These are phyloP conservation scores for Tenrec ecaudatus DNA, from an alignment of 2,113 vertebrate genomes.

Conservation along the genomic window DNA sequence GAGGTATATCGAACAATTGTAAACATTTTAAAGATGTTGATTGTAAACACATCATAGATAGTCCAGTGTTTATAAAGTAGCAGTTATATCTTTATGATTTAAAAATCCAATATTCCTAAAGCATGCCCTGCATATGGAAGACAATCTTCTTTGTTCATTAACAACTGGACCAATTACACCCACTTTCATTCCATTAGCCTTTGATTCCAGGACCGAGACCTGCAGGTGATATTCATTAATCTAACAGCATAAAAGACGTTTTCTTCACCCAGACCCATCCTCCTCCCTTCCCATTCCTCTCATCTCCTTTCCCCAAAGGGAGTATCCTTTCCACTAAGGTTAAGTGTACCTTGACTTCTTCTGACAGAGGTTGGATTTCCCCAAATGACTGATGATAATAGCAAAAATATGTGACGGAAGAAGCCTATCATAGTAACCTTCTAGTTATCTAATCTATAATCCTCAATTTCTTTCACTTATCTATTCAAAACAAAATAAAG, in stretches of 20 bases:
- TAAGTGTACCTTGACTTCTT: slow-evolving; percentile 70
- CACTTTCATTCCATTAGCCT: slow-evolving; percentile 76
- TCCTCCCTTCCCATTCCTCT: slow-evolving; percentile 17
- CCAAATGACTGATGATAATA: slow-evolving; percentile 53
- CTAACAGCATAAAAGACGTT: slow-evolving; percentile 45
- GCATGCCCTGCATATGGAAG: background rate
- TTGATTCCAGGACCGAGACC: slow-evolving; percentile 46
- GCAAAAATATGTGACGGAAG: slow-evolving; percentile 21
- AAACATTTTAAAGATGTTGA: slow-evolving; percentile 65
- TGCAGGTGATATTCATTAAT: slow-evolving; percentile 74
- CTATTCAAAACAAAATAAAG: background rate
- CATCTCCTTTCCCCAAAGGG: slow-evolving; percentile 55
- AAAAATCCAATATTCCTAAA: slow-evolving; percentile 5
- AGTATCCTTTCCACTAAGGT: slow-evolving; percentile 72
- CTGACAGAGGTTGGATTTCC: slow-evolving; percentile 62
- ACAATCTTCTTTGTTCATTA: slow-evolving; percentile 74
- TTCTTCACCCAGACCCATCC: background rate
- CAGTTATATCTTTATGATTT: slow-evolving; percentile 58
- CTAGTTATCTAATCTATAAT: background rate
- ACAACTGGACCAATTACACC: slow-evolving; percentile 70
- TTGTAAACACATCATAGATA: slow-evolving; percentile 66
- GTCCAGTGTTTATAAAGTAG: slow-evolving; percentile 61
- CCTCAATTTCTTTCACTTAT: slow-evolving; percentile 2
- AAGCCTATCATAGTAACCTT: background rate
- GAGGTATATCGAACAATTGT: slow-evolving; percentile 75